These are phyloP conservation scores for Porites rus DNA, from an alignment of 92 coral and sea anemone genomes.

Conservation along the genomic window DNA sequence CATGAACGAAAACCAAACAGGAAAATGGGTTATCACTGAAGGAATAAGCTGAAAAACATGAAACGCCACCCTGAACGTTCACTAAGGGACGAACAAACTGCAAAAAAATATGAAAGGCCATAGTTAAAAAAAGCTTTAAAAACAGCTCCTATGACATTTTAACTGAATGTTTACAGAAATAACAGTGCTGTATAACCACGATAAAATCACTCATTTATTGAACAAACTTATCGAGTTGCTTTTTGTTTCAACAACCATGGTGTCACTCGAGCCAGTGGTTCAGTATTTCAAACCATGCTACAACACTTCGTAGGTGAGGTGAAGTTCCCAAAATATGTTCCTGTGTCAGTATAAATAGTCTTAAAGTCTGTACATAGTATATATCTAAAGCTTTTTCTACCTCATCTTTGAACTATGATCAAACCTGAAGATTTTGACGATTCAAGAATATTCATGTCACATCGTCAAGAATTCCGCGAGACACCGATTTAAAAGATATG, in stretches of 20 bases:
- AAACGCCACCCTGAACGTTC: background rate
- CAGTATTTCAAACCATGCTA: too few species aligned
- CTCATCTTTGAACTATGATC: too few species aligned
- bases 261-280: background rate
- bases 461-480: background rate
- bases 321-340: background rate
- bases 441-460: background rate
- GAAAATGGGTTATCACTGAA: background rate
- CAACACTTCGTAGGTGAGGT: too few species aligned
- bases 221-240: constrained; percentile 29
- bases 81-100: background rate
- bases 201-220: constrained; percentile 45
- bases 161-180: constrained; percentile 22
- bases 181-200: constrained; percentile 40
- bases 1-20: background rate
- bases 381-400: too few species aligned
- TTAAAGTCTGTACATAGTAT: background rate
- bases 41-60: background rate
- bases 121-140: background rate
- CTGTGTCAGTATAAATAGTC: background rate
- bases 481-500: background rate
- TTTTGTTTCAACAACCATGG: background rate
- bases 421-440: too few species aligned
- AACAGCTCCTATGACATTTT: background rate
- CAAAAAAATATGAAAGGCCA: background rate